Base-by-base conservation (phyloP, 2,113 vertebrate species). In the Isichthys henryi region DNA sequence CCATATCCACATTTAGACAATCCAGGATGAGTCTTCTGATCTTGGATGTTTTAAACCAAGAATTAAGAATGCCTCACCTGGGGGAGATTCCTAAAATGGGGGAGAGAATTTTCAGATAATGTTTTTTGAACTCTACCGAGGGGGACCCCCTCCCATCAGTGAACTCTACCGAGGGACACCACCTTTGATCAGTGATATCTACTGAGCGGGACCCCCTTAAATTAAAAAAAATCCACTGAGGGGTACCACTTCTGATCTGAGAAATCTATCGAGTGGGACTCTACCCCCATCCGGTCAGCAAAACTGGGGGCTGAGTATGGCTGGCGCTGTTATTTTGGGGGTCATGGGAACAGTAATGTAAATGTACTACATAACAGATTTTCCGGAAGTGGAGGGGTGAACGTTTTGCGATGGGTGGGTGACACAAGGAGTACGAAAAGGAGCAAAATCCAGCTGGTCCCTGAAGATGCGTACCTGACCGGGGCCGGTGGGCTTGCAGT, bases 401-500 rank as follows among this genome's bases (percentile, higher is more conserved):
- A 39, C 5, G 74, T 80, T 43, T 80, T 19, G 17, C 74, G 17
- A 43, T 80, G 74, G 21, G 56, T 23, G 17, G 17, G 87, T 66
- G 21, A 88, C 15, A n/a, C 4, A 45, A n/a, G 23, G 21, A 43
- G 80, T 3, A 7, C 39, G 82, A 31, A 27, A 74, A 35, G n/a
- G n/a, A 49, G 46, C 4, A 31, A 31, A 53, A 52, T 17, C 6
- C 8, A 53, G 13, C 50, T 35, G 7, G 49, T 27, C 86, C n/a
- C 27, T 3, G 49, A 19, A 53, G 8, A 2, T 13, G 3, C 8
- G 13, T 94, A 99, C 98, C 97, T 99, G 96, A 10, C 96, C 98
- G 0, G 98, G 98, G 1, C 97, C 98, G 0, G 96, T 91, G 45
- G 96, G 95, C 39, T 91, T 39, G 49, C 98, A 99, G 92, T 96